These are phyloP conservation scores for Atrichornis clamosus DNA, from an alignment of 2,113 vertebrate genomes.

Conservation along the genomic window DNA sequence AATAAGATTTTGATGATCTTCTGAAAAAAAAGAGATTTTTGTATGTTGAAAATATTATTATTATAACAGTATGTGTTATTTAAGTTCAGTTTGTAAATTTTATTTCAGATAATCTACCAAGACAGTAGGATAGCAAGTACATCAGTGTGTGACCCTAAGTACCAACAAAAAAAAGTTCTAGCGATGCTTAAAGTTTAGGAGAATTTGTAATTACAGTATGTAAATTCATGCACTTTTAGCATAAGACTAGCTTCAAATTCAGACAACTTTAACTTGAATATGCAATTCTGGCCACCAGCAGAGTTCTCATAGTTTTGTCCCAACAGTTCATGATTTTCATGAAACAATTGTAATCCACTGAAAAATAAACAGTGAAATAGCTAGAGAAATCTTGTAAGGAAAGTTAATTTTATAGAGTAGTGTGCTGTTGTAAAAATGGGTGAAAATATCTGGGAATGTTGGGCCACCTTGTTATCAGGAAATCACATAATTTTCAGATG, in stretches of 20 bases:
- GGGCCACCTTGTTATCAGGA: neutral
- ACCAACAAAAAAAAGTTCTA: neutral
- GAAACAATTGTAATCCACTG: neutral
- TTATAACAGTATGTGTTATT: neutral
- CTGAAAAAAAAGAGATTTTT: neutral
- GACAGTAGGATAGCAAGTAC: neutral
- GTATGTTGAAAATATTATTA: neutral
- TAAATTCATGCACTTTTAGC: neutral
- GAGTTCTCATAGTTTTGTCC: neutral
- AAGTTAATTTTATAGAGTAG: neutral
- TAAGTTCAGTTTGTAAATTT: neutral
- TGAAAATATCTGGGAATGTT: neutral
- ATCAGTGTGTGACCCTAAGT: neutral
- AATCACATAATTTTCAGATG: neutral
- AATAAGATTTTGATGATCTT: neutral
- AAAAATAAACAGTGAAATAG: neutral
- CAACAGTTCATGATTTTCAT: neutral
- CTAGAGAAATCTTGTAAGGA: neutral
- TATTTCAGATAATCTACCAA: neutral
- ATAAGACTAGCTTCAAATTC: neutral
- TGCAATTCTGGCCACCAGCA: neutral
- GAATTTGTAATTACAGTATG: neutral
- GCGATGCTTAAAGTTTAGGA: neutral
- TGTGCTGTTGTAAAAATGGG: neutral
- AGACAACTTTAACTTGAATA: neutral